phyloP scores from a whole-genome alignment of 2,888 invertebrate species.

The Ichneumon xanthorius region DNA sequence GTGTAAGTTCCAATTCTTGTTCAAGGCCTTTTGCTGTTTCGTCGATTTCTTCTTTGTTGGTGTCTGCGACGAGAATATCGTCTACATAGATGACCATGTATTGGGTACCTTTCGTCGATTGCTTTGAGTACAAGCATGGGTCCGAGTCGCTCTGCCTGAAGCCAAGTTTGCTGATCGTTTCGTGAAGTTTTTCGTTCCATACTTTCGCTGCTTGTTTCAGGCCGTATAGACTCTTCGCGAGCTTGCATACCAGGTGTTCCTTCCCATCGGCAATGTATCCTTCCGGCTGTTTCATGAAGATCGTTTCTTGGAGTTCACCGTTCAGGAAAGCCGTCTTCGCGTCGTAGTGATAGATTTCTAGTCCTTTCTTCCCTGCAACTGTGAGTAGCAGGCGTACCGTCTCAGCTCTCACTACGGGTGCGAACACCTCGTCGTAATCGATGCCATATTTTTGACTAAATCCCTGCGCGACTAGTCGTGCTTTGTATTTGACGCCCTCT shows the following conservation, averaged over 20 bases:
- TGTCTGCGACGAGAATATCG: slow-evolving; percentile 55
- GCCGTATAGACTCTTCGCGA: slow-evolving; percentile 75
- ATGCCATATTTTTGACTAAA: slow-evolving; percentile 71
- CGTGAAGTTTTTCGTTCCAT: slow-evolving; percentile 72
- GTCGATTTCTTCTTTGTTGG: slow-evolving; percentile 39
- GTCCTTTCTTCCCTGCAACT: slow-evolving; percentile 62
- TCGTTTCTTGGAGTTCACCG: slow-evolving; percentile 67
- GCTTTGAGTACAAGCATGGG: slow-evolving; percentile 69
- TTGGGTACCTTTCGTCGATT: not conserved
- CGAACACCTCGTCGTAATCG: slow-evolving; percentile 74
- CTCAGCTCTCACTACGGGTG: slow-evolving; percentile 71
- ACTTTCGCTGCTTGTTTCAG: slow-evolving; percentile 74
- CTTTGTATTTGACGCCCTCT: slow-evolving; percentile 69
- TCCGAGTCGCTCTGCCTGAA: slow-evolving; percentile 70
- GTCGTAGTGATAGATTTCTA: slow-evolving; percentile 68
- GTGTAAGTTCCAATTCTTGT: slow-evolving; percentile 51
- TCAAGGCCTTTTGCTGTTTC: slow-evolving; percentile 31
- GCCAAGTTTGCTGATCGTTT: slow-evolving; percentile 59
- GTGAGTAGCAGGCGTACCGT: slow-evolving; percentile 69
- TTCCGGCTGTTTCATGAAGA: slow-evolving; percentile 71
- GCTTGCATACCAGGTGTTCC: slow-evolving; percentile 61
- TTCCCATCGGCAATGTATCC: slow-evolving; percentile 53
- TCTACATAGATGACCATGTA: slow-evolving; percentile 61
- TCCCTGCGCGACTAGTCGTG: slow-evolving; percentile 72
- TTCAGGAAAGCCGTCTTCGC: slow-evolving; percentile 73